Evolutionary conservation across 1,140 invertebrate species (phyloP), one percentile per base, ranked within the genome.

Genomic region (Chironomus striatipennis): DNA sequence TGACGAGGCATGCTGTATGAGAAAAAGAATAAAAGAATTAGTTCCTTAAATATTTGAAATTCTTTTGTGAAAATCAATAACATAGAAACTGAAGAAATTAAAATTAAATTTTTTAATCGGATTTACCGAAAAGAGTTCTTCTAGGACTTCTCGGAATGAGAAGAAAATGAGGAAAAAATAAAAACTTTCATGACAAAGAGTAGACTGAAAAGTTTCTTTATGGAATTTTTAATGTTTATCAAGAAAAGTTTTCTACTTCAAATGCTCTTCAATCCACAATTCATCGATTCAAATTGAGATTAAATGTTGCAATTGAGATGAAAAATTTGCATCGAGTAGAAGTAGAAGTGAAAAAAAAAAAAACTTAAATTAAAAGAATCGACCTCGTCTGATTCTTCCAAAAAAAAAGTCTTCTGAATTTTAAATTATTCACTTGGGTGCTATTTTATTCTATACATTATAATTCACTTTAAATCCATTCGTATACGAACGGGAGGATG

Each of bases 391-490:
- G 12, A 5, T 15, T 7, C 12, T 57, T 57, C 3, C 8, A n/a
- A n/a, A 57, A n/a, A 5, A n/a, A n/a, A 10, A 15, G 12, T 57
- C 12, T n/a, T n/a, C 12, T 42, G 42, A 73, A 73, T 73, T 73
- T 72, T 72, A 21, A 73, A 34, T 73, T 73, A 34, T 15, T 57
- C 47, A 57, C 47, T n/a, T n/a, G 47, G 47, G 47, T 5, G n/a
- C 47, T 57, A 57, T 57, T 57, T 5, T 5, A 57, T 57, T 15
- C n/a, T n/a, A 5, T n/a, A 57, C 47, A 57, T 57, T 57, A 73
- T 73, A 73, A 73, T 73, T 73, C 21, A 24, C 42, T 73, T 73
- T 42, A 73, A 73, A 42, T 34, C 42, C 72, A 15, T 24, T 8
- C 9, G 72, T 34, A 42, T 12, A 73, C 9, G 20, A 34, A 24